These are phyloP conservation scores for Furcifer pardalis DNA, from an alignment of 2,797 vertebrate genomes.

Conservation along the genomic window DNA sequence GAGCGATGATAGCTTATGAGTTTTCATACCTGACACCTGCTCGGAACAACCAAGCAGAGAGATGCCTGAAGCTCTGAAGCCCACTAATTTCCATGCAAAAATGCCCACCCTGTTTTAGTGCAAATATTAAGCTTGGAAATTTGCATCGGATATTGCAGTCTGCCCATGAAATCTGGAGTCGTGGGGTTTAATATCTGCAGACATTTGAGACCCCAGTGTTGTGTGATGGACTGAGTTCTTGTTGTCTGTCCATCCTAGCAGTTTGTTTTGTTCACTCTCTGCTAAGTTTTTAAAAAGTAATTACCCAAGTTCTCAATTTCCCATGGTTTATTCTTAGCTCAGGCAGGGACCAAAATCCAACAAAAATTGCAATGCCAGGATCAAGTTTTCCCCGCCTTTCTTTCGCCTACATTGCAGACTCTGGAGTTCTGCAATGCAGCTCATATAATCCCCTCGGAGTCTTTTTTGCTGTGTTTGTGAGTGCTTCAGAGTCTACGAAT, in stretches of 20 bases:
- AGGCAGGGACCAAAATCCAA: neutral
- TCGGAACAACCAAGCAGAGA: neutral
- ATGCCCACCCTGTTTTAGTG: neutral
- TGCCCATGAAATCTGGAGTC: neutral
- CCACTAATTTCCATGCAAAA: neutral
- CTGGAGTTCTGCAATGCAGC: slow-evolving; percentile 65
- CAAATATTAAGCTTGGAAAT: neutral
- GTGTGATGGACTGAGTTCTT: no score
- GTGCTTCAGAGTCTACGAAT: slow-evolving; percentile 17
- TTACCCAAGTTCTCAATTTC: no score
- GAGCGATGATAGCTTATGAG: neutral
- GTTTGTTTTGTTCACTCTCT: no score
- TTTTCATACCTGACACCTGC: slow-evolving; percentile 15
- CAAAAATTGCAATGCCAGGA: slow-evolving; percentile 18
- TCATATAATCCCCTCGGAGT: no score
- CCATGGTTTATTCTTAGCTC: neutral
- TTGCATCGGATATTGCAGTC: neutral
- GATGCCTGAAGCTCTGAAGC: neutral
- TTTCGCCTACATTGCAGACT: slow-evolving; percentile 8
- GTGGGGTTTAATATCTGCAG: no score
- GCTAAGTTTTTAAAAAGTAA: no score
- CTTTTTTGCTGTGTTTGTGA: neutral
- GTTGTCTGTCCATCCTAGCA: no score
- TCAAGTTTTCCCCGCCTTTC: slow-evolving; percentile 10
- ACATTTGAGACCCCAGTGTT: no score